Conservation (phyloP, 2,113 vertebrate genomes). For the Dasypus novemcinctus region DNA sequence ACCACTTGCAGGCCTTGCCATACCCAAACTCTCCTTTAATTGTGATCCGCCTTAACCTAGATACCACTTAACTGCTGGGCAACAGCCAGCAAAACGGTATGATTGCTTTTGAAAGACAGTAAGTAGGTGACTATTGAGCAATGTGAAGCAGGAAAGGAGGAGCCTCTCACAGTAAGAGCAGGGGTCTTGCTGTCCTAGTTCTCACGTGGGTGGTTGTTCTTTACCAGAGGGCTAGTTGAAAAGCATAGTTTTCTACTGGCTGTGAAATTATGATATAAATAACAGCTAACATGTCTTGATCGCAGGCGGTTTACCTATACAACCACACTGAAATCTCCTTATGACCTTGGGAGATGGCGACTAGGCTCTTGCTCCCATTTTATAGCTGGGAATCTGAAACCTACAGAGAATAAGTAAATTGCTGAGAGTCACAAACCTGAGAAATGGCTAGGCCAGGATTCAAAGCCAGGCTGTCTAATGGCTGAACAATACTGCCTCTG, state of each 20-base stretch:
- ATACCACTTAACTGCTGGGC: not conserved
- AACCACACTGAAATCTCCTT: constrained; percentile 4
- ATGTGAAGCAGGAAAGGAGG: not conserved
- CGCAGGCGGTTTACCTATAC: not conserved
- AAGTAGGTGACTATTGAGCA: not conserved
- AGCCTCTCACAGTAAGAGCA: not conserved
- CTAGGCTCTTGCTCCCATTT: not conserved
- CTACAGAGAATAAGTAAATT: constrained; percentile 26
- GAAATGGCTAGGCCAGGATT: constrained; percentile 1
- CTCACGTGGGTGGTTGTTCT: not conserved
- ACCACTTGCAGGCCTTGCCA: not conserved
- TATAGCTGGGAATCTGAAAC: not conserved
- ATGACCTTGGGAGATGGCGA: not conserved
- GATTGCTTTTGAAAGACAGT: not conserved
- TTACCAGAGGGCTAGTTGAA: not conserved
- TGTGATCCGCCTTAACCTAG: not conserved
- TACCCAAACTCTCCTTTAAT: not conserved
- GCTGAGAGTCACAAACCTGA: not conserved
- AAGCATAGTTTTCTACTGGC: not conserved
- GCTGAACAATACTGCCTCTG: not conserved
- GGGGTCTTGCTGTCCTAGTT: not conserved
- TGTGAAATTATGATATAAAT: not conserved
- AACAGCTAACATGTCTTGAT: not conserved
- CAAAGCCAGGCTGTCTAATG: not conserved
- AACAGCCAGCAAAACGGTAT: not conserved